These are phyloP conservation scores for Eristalinus aeneus DNA, from an alignment of 2,888 invertebrate species.

Conservation along the genomic window DNA sequence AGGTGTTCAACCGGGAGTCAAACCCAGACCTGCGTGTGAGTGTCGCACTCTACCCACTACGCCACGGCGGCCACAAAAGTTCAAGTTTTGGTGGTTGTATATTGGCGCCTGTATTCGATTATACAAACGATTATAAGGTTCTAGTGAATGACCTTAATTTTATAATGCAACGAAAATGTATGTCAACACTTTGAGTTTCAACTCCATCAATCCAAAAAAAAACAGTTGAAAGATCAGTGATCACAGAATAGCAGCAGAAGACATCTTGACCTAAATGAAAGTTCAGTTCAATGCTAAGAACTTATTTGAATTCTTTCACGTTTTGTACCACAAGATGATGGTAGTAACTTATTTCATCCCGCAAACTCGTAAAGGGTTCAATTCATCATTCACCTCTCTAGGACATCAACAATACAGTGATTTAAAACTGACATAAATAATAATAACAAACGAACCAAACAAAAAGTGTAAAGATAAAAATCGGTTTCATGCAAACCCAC, in stretches of 20 bases:
- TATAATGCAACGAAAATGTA: neutral
- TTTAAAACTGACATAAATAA: conserved; percentile 58
- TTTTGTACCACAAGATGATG: neutral
- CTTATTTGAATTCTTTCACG: neutral
- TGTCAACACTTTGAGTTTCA: neutral
- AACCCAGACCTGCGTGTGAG: too few relatives aligned
- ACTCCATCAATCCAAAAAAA: too few relatives aligned
- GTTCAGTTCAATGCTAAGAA: neutral
- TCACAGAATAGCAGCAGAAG: neutral
- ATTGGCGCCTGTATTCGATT: neutral
- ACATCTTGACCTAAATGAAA: neutral
- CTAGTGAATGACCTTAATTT: neutral
- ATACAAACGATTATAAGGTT: neutral
- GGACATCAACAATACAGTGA: conserved; percentile 21
- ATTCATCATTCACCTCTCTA: neutral
- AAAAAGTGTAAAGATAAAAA: neutral
- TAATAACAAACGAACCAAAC: conserved; percentile 26
- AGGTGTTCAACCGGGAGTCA: too few relatives aligned
- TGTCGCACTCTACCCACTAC: too few relatives aligned
- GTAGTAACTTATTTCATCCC: neutral
- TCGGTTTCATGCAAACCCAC: neutral
- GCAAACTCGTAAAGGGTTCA: neutral
- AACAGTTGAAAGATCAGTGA: too few relatives aligned
- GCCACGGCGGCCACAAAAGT: too few relatives aligned
- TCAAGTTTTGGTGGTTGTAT: neutral